phyloP scores from a whole-genome alignment of 1,140 invertebrate species.

The Chironomus striatipennis region DNA sequence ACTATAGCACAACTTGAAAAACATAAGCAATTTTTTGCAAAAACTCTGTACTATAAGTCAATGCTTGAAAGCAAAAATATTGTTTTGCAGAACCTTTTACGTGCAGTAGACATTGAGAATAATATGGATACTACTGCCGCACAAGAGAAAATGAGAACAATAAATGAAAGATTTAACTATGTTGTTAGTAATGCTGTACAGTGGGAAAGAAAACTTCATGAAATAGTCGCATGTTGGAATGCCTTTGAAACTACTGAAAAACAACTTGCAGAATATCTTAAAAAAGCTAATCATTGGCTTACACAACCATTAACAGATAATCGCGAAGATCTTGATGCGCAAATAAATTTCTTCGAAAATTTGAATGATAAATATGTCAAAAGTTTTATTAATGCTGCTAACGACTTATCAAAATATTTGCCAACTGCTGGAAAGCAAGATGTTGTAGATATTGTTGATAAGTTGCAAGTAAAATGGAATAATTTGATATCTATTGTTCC shows the following conservation, averaged over 20 bases:
- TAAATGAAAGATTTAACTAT: constrained; percentile 74
- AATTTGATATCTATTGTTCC: constrained; percentile 70
- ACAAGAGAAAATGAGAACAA: constrained; percentile 57
- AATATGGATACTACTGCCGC: constrained; percentile 63
- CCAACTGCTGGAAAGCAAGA: constrained; percentile 54
- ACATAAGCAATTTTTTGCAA: constrained; percentile 80
- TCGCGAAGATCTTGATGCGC: constrained; percentile 68
- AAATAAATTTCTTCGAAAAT: constrained; percentile 76
- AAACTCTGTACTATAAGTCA: constrained; percentile 82
- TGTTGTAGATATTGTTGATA: constrained; percentile 60
- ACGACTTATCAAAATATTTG: constrained; percentile 66
- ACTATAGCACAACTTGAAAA: constrained; percentile 66
- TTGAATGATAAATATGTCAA: constrained; percentile 75
- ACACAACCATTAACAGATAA: constrained; percentile 72
- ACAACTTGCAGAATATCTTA: constrained; percentile 75
- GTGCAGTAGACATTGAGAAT: constrained; percentile 61
- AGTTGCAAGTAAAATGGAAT: constrained; percentile 66
- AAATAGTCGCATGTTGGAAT: constrained; percentile 75
- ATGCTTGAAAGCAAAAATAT: constrained; percentile 93
- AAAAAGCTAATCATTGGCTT: constrained; percentile 70
- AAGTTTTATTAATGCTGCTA: constrained; percentile 66
- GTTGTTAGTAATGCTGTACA: constrained; percentile 62
- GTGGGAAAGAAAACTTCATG: constrained; percentile 71
- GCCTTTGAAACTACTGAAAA: constrained; percentile 70
- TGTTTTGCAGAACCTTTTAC: constrained; percentile 79